Percentiles rank a stretch among this genome's conserved stretches.
phyloP scores from a whole-genome alignment of 2,888 invertebrate species.

The Amaurobius ferox region DNA sequence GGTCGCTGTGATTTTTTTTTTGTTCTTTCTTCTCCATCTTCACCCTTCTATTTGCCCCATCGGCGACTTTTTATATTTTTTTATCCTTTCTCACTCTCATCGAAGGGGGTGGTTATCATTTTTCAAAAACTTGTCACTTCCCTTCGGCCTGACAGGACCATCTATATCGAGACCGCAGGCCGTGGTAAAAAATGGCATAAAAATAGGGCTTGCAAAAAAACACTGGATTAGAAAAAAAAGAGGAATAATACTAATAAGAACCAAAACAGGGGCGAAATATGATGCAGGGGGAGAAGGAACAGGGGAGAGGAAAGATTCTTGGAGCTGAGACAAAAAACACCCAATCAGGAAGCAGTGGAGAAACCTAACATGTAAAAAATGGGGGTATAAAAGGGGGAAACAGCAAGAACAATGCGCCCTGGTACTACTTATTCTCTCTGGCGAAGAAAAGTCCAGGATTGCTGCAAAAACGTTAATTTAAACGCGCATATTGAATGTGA shows the following conservation, averaged over 20 bases:
- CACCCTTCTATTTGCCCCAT: conserved; percentile 32
- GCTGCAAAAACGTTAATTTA: conserved; percentile 72
- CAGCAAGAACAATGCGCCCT: conserved; percentile 56
- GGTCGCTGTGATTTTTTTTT: conserved; percentile 21
- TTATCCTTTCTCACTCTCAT: not conserved
- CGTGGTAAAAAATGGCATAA: conserved; percentile 3
- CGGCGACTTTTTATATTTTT: not conserved
- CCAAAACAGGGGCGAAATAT: conserved; percentile 31
- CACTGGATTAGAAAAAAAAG: conserved; percentile 14
- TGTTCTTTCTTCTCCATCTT: conserved; percentile 17
- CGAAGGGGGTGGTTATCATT: conserved; percentile 58
- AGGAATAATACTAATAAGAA: conserved; percentile 20
- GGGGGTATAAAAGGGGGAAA: conserved; percentile 4
- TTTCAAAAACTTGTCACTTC: conserved; percentile 72
- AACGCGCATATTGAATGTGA: conserved; percentile 71
- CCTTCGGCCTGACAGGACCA: conserved; percentile 64
- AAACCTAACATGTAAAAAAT: conserved; percentile 27
- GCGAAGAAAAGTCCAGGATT: conserved; percentile 66
- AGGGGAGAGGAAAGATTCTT: conserved; percentile 28
- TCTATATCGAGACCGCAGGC: conserved; percentile 41
- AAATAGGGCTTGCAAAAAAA: conserved; percentile 15
- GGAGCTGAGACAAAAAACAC: conserved; percentile 38
- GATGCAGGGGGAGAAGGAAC: conserved; percentile 25
- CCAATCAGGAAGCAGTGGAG: conserved; percentile 51
- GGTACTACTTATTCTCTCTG: conserved; percentile 42